Evolutionary conservation across 2,113 vertebrate species (phyloP).

Genomic region (Patagioenas fasciata): DNA sequence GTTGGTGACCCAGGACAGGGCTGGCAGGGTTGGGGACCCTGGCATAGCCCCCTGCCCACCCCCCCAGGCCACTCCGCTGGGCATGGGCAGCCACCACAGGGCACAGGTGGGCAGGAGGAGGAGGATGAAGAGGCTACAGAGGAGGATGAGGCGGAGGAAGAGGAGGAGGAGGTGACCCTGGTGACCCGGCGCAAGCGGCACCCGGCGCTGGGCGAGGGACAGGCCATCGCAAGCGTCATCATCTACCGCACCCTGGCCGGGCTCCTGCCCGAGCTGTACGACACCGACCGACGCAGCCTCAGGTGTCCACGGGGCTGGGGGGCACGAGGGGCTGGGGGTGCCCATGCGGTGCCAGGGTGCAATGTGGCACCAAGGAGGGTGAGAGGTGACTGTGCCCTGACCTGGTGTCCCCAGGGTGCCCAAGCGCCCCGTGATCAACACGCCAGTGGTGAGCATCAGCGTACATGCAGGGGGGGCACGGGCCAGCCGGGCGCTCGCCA

Average conservation of each 20-base stretch:
- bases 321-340: too few species aligned
- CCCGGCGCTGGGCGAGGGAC: slow-evolving; percentile 76
- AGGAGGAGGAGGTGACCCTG: slow-evolving; percentile 62
- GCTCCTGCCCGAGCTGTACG: slow-evolving; percentile 88
- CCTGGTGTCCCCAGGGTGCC: slow-evolving; percentile 78
- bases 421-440: slow-evolving; percentile 93
- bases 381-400: background rate
- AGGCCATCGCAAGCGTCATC: slow-evolving; percentile 90
- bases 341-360: too few species aligned
- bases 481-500: slow-evolving; percentile 78
- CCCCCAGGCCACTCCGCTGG: background rate
- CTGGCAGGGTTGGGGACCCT: background rate
- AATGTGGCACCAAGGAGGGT: background rate
- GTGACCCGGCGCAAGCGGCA: slow-evolving; percentile 80
- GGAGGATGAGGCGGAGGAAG: background rate
- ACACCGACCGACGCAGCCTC: slow-evolving; percentile 92
- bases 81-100: background rate
- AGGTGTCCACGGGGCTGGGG: slow-evolving; percentile 65
- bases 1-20: too few species aligned
- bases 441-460: slow-evolving; percentile 89
- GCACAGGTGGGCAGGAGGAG: background rate
- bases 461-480: slow-evolving; percentile 82
- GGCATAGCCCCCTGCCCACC: background rate
- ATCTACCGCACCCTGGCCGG: slow-evolving; percentile 91
- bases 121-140: background rate